Percentiles rank a stretch among this genome's conserved stretches.
Evolutionary conservation across 2,113 vertebrate species (phyloP).

Genomic region (Pelusios castaneus): DNA sequence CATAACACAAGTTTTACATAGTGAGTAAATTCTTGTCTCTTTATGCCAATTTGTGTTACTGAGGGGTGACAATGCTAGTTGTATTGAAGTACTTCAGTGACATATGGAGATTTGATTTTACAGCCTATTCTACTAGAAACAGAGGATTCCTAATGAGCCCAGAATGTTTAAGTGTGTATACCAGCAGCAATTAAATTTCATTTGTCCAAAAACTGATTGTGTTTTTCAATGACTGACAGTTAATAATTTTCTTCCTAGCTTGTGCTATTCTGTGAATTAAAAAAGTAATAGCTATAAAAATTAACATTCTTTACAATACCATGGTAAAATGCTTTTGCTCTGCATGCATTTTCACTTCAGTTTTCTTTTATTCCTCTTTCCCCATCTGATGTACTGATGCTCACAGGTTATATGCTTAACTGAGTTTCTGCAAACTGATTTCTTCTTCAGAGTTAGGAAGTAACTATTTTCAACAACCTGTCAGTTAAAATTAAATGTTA

Average conservation of each 20-base stretch:
- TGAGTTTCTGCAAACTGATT: neutral
- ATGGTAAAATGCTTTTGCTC: too few relatives aligned
- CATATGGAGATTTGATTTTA: neutral
- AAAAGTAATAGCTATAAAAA: neutral
- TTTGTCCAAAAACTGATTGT: neutral
- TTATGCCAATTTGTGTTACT: neutral
- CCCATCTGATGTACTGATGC: neutral
- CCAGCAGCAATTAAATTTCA: neutral
- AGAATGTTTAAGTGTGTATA: neutral
- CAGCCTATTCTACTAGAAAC: neutral
- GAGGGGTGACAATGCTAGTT: neutral
- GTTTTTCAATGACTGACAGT: neutral
- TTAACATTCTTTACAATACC: rapidly evolving
- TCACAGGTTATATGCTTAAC: neutral
- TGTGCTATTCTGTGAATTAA: neutral
- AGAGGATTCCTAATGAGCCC: neutral
- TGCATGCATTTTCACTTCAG: neutral
- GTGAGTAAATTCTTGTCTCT: neutral
- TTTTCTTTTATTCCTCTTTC: neutral
- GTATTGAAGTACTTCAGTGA: neutral
- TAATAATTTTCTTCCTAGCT: neutral
- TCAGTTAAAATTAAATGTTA: neutral
- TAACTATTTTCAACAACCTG: neutral
- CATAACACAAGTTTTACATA: neutral
- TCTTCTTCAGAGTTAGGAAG: neutral